phyloP scores from a whole-genome alignment of 2,113 vertebrate species.

The Collichthys lucidus region DNA sequence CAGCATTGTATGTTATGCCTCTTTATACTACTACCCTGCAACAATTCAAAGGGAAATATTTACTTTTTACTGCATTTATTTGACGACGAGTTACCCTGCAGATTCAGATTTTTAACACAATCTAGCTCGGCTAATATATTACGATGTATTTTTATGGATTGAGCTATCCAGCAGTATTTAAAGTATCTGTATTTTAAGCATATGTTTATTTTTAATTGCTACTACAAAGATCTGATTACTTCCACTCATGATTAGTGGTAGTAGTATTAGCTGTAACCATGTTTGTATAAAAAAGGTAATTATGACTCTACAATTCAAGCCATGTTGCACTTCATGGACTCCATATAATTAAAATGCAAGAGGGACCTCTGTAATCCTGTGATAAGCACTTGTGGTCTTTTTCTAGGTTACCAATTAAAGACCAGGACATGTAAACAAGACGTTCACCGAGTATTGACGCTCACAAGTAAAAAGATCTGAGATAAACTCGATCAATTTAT shows the following conservation, averaged over 20 bases:
- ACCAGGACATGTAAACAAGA: constrained; percentile 17
- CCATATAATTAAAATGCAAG: constrained; percentile 59
- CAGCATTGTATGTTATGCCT: not conserved
- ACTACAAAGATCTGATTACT: not conserved
- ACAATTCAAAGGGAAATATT: not conserved
- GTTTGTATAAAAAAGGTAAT: constrained; percentile 28
- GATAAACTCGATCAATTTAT: constrained; percentile 35
- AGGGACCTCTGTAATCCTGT: constrained; percentile 26
- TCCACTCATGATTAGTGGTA: no score
- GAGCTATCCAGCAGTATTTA: no score
- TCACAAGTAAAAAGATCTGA: constrained; percentile 36
- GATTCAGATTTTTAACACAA: not conserved
- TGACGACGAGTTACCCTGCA: not conserved
- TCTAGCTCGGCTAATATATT: no score
- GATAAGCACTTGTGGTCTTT: constrained; percentile 34
- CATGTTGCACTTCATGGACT: not conserved
- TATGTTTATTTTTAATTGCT: no score
- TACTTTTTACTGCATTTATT: not conserved
- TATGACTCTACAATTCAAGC: constrained; percentile 19
- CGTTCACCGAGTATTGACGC: constrained; percentile 34
- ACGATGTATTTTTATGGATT: no score
- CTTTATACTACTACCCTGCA: not conserved
- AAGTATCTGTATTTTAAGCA: no score
- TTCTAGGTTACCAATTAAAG: constrained; percentile 60
- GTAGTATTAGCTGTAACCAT: not conserved